Evolutionary conservation across 2,888 invertebrate genomes (phyloP).

Genomic region (Zygothrica quintamaculata): DNA sequence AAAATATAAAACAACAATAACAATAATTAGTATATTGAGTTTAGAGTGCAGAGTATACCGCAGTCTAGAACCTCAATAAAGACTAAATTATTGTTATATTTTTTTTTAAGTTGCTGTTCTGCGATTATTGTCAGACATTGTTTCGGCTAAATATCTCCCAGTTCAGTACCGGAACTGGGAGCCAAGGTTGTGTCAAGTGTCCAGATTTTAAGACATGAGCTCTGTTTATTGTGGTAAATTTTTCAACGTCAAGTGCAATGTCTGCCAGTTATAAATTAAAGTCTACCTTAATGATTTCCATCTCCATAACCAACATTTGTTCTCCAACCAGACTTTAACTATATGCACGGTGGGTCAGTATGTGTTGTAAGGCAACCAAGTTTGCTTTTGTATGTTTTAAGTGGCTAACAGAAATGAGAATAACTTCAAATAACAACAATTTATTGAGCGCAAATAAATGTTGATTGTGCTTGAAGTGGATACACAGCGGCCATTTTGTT

Average conservation of each 20-base stretch:
- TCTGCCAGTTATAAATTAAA: conserved; percentile 68
- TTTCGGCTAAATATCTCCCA: conserved; percentile 55
- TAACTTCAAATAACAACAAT: conserved; percentile 42
- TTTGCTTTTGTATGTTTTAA: conserved; percentile 50
- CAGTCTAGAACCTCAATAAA: not conserved
- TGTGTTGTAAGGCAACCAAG: conserved; percentile 33
- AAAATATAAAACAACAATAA: no score
- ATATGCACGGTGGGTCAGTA: no score
- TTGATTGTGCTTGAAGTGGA: not conserved
- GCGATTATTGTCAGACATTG: conserved; percentile 36
- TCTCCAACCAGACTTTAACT: conserved; percentile 23
- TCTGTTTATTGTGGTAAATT: conserved; percentile 63
- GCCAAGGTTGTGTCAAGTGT: conserved; percentile 20
- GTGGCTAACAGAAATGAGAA: conserved; percentile 32
- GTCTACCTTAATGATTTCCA: conserved; percentile 67
- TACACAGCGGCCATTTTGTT: conserved; percentile 25
- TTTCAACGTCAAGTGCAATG: conserved; percentile 69
- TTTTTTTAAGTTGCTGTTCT: conserved; percentile 25
- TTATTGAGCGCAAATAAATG: conserved; percentile 32
- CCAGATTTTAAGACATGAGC: conserved; percentile 4
- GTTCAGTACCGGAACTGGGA: conserved; percentile 17
- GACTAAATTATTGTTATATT: conserved; percentile 25
- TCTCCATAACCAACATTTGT: conserved; percentile 59
- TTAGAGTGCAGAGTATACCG: no score
- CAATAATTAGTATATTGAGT: no score